These are phyloP conservation scores for Latrodectus geometricus DNA, from an alignment of 1,140 invertebrate genomes.

Conservation along the genomic window DNA sequence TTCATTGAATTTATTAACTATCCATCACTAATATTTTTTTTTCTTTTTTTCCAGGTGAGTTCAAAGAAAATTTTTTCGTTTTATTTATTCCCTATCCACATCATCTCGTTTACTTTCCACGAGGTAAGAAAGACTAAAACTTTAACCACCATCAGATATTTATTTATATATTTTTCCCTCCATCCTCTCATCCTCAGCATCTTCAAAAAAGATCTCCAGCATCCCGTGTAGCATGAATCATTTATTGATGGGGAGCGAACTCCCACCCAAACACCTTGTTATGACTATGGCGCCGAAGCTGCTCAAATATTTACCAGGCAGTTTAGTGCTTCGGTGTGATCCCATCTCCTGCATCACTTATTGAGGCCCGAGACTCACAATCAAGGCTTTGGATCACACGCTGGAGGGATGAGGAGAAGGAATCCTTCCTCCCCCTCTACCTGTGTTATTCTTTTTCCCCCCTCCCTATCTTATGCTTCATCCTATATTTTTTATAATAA, in stretches of 20 bases:
- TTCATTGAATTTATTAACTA: background rate
- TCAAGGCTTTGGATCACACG: conserved; percentile 27
- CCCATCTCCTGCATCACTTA: conserved; percentile 57
- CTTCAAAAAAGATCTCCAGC: background rate
- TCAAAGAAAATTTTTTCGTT: background rate
- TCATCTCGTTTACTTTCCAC: conserved; percentile 48
- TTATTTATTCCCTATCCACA: background rate
- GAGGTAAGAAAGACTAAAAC: conserved; percentile 59
- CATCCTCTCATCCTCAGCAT: conserved; percentile 27
- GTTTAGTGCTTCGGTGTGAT: conserved; percentile 56
- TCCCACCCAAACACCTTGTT: conserved; percentile 48
- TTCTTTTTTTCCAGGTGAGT: conserved; percentile 5
- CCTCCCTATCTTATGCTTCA: background rate
- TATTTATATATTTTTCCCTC: conserved; percentile 53
- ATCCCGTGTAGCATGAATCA: conserved; percentile 45
- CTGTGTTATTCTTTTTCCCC: conserved; percentile 1
- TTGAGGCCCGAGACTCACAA: conserved; percentile 55
- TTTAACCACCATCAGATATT: conserved; percentile 59
- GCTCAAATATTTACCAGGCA: conserved; percentile 57
- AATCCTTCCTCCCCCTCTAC: background rate
- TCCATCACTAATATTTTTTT: background rate
- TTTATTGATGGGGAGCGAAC: conserved; percentile 58
- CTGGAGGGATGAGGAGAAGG: background rate
- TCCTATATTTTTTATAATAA: background rate
- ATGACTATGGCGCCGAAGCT: conserved; percentile 57